Conservation (phyloP, 2,888 invertebrate genomes). For the Chrysopilus asiliformis region DNA sequence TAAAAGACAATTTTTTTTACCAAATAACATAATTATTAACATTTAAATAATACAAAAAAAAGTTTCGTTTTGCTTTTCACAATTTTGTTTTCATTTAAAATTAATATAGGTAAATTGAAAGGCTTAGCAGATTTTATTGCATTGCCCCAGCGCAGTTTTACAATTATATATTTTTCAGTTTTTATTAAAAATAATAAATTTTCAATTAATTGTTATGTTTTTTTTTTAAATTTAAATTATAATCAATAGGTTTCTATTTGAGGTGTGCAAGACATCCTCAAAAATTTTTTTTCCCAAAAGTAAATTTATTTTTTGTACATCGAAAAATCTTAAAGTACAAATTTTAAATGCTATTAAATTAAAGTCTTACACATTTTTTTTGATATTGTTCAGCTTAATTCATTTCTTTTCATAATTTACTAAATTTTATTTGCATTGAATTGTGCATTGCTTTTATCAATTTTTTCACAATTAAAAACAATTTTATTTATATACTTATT, state of each 20-base stretch:
- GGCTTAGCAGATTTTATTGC: constrained; percentile 17
- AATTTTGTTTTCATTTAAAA: constrained; percentile 3
- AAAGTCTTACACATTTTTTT: too few species aligned
- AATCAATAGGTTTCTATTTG: too few species aligned
- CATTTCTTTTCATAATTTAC: too few species aligned
- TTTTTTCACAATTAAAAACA: too few species aligned
- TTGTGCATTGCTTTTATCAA: constrained; percentile 6
- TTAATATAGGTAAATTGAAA: constrained; percentile 9
- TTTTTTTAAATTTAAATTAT: constrained; percentile 3
- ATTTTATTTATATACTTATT: too few species aligned
- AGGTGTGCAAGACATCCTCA: too few species aligned
- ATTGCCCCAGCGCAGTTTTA: constrained; percentile 18
- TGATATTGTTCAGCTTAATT: too few species aligned
- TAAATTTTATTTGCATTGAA: constrained; percentile 4
- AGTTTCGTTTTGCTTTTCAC: constrained; percentile 9
- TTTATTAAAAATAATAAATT: constrained; percentile 26
- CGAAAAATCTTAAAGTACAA: too few species aligned
- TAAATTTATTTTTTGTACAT: too few species aligned
- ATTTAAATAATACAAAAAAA: constrained; percentile 6
- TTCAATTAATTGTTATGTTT: constrained; percentile 10
- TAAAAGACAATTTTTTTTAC: too few species aligned
- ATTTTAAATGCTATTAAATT: too few species aligned
- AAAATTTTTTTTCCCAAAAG: too few species aligned
- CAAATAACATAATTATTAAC: neutral
- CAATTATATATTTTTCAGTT: constrained; percentile 7